Evolutionary conservation across 1,140 invertebrate genomes (phyloP).

Genomic region (Choristoneura fumiferana): DNA sequence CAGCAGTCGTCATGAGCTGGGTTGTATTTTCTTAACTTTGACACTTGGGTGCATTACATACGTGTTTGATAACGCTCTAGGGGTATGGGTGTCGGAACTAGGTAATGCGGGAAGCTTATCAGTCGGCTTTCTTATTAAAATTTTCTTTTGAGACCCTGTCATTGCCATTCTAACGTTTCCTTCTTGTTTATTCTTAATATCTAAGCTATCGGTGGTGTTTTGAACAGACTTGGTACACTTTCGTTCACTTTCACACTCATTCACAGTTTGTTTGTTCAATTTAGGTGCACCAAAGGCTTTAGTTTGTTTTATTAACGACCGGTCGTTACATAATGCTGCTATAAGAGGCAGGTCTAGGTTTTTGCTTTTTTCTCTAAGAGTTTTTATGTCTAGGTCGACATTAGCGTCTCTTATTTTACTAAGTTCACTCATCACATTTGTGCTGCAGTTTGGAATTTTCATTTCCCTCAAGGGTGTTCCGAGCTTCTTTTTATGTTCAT

Average conservation of each 20-base stretch:
- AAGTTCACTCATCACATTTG: constrained; percentile 32
- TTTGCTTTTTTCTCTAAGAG: constrained; percentile 90
- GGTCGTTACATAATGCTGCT: constrained; percentile 93
- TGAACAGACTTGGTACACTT: constrained; percentile 57
- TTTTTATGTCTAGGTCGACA: constrained; percentile 86
- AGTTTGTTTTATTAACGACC: constrained; percentile 90
- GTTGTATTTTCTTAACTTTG: constrained; percentile 67
- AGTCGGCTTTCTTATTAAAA: constrained; percentile 64
- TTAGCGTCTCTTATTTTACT: constrained; percentile 60
- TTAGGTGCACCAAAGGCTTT: constrained; percentile 89
- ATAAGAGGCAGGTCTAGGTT: constrained; percentile 93
- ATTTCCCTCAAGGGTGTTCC: constrained; percentile 53
- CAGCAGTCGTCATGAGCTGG: constrained; percentile 55
- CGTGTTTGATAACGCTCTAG: constrained; percentile 70
- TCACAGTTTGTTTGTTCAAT: constrained; percentile 73
- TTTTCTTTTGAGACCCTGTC: constrained; percentile 58
- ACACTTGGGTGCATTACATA: constrained; percentile 71
- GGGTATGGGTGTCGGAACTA: constrained; percentile 61
- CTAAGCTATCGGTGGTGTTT: constrained; percentile 69
- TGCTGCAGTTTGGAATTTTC: constrained; percentile 38
- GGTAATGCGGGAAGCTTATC: constrained; percentile 70
- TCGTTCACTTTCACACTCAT: constrained; percentile 70
- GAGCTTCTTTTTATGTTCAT: constrained; percentile 77
- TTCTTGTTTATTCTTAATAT: constrained; percentile 66
- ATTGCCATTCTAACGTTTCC: constrained; percentile 47